These are phyloP conservation scores for Bembecia ichneumoniformis DNA, from an alignment of 2,888 invertebrate species.

Conservation along the genomic window DNA sequence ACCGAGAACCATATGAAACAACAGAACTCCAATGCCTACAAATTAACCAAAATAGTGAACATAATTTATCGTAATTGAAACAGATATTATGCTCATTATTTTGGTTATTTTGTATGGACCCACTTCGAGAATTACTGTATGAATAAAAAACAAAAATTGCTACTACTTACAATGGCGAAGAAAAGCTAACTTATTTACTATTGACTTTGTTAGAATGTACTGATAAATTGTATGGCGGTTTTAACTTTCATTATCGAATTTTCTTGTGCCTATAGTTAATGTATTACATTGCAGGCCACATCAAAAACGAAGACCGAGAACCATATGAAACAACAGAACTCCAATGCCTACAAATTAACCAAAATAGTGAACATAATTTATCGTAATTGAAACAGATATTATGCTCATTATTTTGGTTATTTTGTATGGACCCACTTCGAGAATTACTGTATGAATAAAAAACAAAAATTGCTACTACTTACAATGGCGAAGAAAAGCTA, in stretches of 20 bases:
- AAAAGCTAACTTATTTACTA: too few species aligned
- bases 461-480: too few species aligned
- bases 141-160: too few species aligned
- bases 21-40: slow-evolving; percentile 26
- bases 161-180: not conserved
- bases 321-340: too few species aligned
- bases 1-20: too few species aligned
- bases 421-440: slow-evolving; percentile 49
- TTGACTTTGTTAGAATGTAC: too few species aligned
- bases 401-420: slow-evolving; percentile 69
- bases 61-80: slow-evolving; percentile 61
- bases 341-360: slow-evolving; percentile 44
- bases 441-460: too few species aligned
- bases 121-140: slow-evolving; percentile 17
- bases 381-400: slow-evolving; percentile 61
- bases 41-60: slow-evolving; percentile 62
- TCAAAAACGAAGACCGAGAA: too few species aligned
- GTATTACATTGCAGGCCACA: too few species aligned
- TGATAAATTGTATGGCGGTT: too few species aligned
- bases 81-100: slow-evolving; percentile 69
- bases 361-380: slow-evolving; percentile 68
- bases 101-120: slow-evolving; percentile 58
- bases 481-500: not conserved
- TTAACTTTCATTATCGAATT: too few species aligned
- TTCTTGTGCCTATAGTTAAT: too few species aligned